Base-by-base conservation (phyloP, 2,888 invertebrate genomes). In the Petrolisthes manimaculis region DNA sequence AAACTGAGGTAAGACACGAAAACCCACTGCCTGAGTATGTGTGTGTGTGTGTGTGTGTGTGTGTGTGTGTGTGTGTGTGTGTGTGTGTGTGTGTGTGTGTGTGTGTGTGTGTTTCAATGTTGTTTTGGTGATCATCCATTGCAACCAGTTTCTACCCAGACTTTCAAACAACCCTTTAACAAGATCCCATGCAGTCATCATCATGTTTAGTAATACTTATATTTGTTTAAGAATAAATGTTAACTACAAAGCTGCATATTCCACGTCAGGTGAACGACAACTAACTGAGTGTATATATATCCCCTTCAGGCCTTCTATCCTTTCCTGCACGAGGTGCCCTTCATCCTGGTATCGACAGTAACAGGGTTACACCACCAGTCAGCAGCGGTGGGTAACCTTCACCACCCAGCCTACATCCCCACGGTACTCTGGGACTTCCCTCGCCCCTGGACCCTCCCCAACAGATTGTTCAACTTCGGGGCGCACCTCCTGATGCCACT, bases 321-420 rank as follows among this genome's bases (percentile, higher is more conserved):
- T 4, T 84, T 84, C 75, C 74, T 75, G 4, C 84, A 84, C 75
- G 54, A 84, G 21, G 3, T 54, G 12, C n/a, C 21, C 4, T 71
- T 71, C 71, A 71, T 71, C 71, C 21, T 71, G 71, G 71, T 86
- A 14, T 81, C 74, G 18, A 86, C 86, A 4, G 14, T 74, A 5
- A 82, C 81, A 3, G 14, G 53, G 55, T n/a, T 82, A 24, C 24
- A 51, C 3, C 56, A 82, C 2, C 86, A 86, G 18, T 81, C 81
- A 55, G 86, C 86, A 14, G 61, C 54, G 6, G 54, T 82, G 82
- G 86, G 86, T 9, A 86, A 86, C 55, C 74, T 86, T 12, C 53
- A 53, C 24, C 80, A 86, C 86, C 86, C 86, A 4, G 86, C 81
- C 71, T 86, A 86, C 56, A 54, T 53, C 12, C 55, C 82, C 3